A percentile compares a stretch with the other conserved stretches of the same genome.
phyloP scores from a whole-genome alignment of 2,888 invertebrate species.

The Cremastinae sp. region DNA sequence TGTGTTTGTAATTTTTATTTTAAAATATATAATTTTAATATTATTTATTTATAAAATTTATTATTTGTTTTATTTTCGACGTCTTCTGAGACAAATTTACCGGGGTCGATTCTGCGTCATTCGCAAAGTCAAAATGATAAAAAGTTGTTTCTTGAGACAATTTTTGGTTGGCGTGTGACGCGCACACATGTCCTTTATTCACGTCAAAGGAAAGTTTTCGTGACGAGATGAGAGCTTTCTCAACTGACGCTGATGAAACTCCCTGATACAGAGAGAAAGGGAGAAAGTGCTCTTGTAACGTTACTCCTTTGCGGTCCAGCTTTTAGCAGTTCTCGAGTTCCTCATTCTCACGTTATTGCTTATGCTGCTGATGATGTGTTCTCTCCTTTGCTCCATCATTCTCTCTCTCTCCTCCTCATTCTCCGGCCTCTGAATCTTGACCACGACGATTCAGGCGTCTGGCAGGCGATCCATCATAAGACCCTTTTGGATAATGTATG shows the following conservation, averaged over 20 bases:
- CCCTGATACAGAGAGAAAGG: neutral
- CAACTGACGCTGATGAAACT: slow-evolving; percentile 45
- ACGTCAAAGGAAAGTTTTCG: slow-evolving; percentile 40
- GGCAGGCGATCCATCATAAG: slow-evolving; percentile 58
- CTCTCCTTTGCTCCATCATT: slow-evolving; percentile 8
- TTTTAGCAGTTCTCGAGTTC: slow-evolving; percentile 38
- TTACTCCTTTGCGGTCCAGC: slow-evolving; percentile 25
- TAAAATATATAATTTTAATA: too few species aligned
- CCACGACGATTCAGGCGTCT: slow-evolving; percentile 46
- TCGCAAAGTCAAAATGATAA: too few species aligned
- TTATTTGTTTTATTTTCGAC: too few species aligned
- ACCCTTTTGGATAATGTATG: slow-evolving; percentile 30
- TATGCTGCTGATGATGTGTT: slow-evolving; percentile 35
- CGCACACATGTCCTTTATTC: neutral
- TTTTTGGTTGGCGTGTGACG: neutral
- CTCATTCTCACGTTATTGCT: slow-evolving; percentile 30
- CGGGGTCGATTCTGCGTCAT: too few species aligned
- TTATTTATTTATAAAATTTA: too few species aligned
- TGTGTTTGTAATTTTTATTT: too few species aligned
- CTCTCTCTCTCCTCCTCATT: too few species aligned
- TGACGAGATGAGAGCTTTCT: slow-evolving; percentile 34
- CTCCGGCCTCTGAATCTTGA: slow-evolving; percentile 14
- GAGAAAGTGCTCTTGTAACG: neutral
- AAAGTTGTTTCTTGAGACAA: neutral
- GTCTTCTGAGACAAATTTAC: too few species aligned